These are phyloP conservation scores for Enteromius thamalakanensis DNA, from an alignment of 2,797 vertebrate genomes.

Conservation along the genomic window DNA sequence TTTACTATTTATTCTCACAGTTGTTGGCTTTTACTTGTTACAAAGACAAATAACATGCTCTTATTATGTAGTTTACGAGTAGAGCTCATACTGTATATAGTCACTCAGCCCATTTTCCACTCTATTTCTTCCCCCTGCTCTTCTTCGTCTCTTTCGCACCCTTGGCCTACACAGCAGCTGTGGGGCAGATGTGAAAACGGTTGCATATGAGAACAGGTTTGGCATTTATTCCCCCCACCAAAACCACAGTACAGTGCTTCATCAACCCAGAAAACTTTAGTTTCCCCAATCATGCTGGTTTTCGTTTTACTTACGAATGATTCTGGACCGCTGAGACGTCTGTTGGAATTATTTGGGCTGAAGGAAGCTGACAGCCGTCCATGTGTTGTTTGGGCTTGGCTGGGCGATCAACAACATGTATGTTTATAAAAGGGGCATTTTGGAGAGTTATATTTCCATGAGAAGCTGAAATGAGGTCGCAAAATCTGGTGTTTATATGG, in stretches of 20 bases:
- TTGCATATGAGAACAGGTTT: constrained; percentile 49
- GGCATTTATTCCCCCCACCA: constrained; percentile 31
- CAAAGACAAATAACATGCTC: neutral
- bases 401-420: constrained; percentile 29
- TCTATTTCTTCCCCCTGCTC: constrained; percentile 13
- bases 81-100: constrained; percentile 14
- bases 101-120: constrained; percentile 19
- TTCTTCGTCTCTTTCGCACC: constrained; percentile 9
- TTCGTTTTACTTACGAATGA: constrained; percentile 4
- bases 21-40: constrained; percentile 7
- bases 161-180: constrained; percentile 49
- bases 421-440: constrained; percentile 20
- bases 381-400: constrained; percentile 36
- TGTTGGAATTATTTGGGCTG: constrained; percentile 34
- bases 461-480: constrained; percentile 4
- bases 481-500: constrained; percentile 23
- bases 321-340: constrained; percentile 1
- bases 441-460: constrained; percentile 13
- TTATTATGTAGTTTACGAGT: neutral
- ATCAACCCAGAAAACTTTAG: constrained; percentile 39
- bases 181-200: constrained; percentile 57
- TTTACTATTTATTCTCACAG: neutral
- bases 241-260: constrained; percentile 37
- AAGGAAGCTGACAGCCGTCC: constrained; percentile 35
- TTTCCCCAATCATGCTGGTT: constrained; percentile 25